Evolutionary conservation across 2,888 invertebrate genomes (phyloP), one percentile per base, ranked within the genome.

Genomic region (Margaritifera margaritifera): DNA sequence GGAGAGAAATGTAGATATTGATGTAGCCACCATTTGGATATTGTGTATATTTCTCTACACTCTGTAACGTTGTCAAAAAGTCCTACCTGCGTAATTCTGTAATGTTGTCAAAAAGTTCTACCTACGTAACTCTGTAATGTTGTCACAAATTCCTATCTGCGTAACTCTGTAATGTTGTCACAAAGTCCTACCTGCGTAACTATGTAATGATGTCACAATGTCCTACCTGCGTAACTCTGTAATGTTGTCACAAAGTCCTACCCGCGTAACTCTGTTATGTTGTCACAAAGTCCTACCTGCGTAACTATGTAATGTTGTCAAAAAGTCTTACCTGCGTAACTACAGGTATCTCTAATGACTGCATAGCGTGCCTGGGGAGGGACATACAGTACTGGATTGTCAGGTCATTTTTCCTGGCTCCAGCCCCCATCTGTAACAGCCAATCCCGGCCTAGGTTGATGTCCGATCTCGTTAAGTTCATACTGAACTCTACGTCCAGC

Each of bases 321-420:
- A 15, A 22, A 19, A 4, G 31, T 18, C 19, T 18, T 53, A 63
- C 68, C 68, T 68, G 68, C 19, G 81, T 76, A 22, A 84, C 83
- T 11, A 66, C 70, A 18, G 78, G 71, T 31, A 81, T 75, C 64
- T 79, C 75, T 11, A 82, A 64, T n/a, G 74, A 61, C 67, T 80
- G 77, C 51, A 84, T 69, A 20, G 73, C 77, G 53, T 74, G 70
- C 27, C 83, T 55, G 15, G 81, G 73, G 11, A 78, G 71, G 27
- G 80, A 64, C 84, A 84, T 84, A 64, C 83, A 84, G 73, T 84
- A 84, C 67, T 84, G 84, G 25, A 84, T 69, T 53, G 80, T 78
- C 20, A 84, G 58, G 20, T 80, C 79, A 53, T 69, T 68, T 54
- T 67, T 64, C 15, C 64, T 53, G 0, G 84, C 83, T 22, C 69